A percentile compares a stretch with the other conserved stretches of the same genome.
phyloP scores from a whole-genome alignment of 2,113 vertebrate genomes.

The Lanius collurio region DNA sequence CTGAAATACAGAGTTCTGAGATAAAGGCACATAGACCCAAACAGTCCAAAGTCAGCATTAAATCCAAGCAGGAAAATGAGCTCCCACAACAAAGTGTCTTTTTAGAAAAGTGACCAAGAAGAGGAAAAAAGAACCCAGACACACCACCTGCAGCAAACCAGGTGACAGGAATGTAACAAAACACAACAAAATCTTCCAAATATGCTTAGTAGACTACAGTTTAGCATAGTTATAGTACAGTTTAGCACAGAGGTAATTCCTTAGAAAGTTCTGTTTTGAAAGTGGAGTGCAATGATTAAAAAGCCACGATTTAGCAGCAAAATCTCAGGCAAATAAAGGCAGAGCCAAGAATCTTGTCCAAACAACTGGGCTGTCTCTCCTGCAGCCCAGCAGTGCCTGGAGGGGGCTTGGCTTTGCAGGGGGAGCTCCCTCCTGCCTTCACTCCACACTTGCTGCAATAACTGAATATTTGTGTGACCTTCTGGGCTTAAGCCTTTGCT shows the following conservation, averaged over 20 bases:
- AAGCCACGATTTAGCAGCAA: not conserved
- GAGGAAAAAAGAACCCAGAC: not conserved
- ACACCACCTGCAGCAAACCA: not conserved
- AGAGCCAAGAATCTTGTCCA: not conserved
- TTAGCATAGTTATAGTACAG: not conserved
- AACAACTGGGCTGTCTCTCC: not conserved
- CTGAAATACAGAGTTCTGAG: not conserved
- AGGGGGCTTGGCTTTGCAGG: not conserved
- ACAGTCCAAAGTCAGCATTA: not conserved
- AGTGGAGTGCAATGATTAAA: not conserved
- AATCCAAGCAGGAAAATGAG: not conserved
- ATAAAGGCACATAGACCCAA: not conserved
- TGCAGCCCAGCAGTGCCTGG: not conserved
- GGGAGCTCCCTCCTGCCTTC: not conserved
- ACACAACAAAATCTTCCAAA: not conserved
- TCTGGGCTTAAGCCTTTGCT: not conserved
- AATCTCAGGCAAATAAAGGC: not conserved
- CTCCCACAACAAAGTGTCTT: not conserved
- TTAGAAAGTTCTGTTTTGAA: not conserved
- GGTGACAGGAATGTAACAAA: not conserved
- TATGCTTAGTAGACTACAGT: not conserved
- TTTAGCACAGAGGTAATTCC: not conserved
- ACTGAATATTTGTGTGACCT: not conserved
- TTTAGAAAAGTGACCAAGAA: not conserved
- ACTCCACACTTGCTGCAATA: not conserved